Evolutionary conservation across 2,888 invertebrate genomes (phyloP), one percentile per base, ranked within the genome.

Genomic region (Hirtodrosophila confusa): DNA sequence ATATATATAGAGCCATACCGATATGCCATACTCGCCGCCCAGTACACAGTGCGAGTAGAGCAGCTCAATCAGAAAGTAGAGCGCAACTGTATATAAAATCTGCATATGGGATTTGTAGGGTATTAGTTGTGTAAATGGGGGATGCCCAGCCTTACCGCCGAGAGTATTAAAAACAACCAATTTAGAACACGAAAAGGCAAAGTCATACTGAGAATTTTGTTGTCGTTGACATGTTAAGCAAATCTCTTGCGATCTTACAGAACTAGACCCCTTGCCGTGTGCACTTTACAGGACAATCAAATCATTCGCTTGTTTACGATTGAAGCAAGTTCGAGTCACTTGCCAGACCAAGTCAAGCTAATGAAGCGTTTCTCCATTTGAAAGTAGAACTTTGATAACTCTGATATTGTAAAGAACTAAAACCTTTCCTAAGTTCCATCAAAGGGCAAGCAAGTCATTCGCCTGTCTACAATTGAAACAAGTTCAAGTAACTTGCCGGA

Each of bases 211-310:
- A 36, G 49, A 70, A 56, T 66, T 56, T 58, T 62, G 66, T 53
- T 12, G 10, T 66, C 31, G 37, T 64, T 80, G 80, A 85, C 85
- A 77, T 37, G 36, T 53, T 51, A 77, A 57, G 45, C 75, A 75
- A 77, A 73, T 62, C 60, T 62, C 33, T n/a, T 39, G 11, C 41
- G 58, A 69, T 56, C 39, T 55, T 10, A 33, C 11, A 45, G 40
- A 31, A 0, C 3, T 1, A n/a, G 27, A 27, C 4, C 5, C 27
- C 3, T 27, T 27, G 2, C 6, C 27, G 27, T 2, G 27, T 27
- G 27, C 27, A 27, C 4, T 27, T 27, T 3, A 27, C 5, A 27
- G 27, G 27, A 27, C 3, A 31, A 7, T 8, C 31, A 27, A 27
- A 27, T 27, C 17, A 17, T 27, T 27, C 5, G 27, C 0, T 3